These are phyloP conservation scores for Notothenia rossii DNA, from an alignment of 2,113 vertebrate genomes.

Conservation along the genomic window DNA sequence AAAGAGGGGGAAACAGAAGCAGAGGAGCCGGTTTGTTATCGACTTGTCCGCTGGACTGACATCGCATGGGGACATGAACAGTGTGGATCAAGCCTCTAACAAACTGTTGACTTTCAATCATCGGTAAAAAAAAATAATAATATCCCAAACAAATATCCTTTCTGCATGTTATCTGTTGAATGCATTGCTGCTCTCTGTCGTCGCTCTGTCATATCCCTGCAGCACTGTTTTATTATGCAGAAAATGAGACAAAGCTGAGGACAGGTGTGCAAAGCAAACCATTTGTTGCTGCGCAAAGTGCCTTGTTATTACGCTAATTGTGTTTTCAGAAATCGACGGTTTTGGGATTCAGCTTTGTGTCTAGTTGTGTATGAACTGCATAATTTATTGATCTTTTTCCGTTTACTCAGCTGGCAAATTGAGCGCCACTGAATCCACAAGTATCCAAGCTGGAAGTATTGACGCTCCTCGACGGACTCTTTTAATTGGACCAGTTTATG, in stretches of 20 bases:
- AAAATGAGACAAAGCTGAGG: conserved; percentile 17
- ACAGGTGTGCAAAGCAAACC: conserved; percentile 14
- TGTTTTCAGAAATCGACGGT: not conserved
- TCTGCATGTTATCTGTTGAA: conserved; percentile 74
- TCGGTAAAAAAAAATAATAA: conserved; percentile 73
- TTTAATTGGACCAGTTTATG: conserved; percentile 36
- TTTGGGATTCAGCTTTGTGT: conserved; percentile 21
- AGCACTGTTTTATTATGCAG: conserved; percentile 48
- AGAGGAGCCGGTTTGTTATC: conserved; percentile 35
- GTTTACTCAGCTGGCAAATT: conserved; percentile 30
- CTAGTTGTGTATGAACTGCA: conserved; percentile 21
- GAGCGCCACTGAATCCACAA: conserved; percentile 64
- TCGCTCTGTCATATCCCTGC: conserved; percentile 44
- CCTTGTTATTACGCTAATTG: not conserved
- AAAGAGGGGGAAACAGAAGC: not conserved
- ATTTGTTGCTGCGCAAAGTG: conserved; percentile 32
- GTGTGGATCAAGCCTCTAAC: conserved; percentile 80
- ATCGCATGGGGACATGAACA: conserved; percentile 83
- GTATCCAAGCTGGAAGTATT: conserved; percentile 56
- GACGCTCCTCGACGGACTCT: conserved; percentile 10
- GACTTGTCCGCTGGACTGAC: conserved; percentile 69
- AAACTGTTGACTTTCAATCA: conserved; percentile 88
- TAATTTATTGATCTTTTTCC: conserved; percentile 32
- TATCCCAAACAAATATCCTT: not conserved
- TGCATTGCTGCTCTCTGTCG: conserved; percentile 35